Base-by-base conservation (phyloP, 2,797 vertebrate genomes). In the Falco biarmicus region DNA sequence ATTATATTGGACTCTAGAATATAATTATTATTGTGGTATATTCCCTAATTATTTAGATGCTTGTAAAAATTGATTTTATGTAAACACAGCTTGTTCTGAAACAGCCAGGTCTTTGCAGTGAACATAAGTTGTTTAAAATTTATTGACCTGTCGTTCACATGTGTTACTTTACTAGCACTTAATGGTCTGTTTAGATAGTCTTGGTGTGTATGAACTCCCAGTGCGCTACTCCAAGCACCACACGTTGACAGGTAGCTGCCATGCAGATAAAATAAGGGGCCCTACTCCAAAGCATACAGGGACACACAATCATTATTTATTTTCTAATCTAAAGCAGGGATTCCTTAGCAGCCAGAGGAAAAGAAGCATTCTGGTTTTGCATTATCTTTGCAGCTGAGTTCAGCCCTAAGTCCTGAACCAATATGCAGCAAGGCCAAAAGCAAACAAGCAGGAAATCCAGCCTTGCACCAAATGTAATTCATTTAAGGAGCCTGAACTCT, bases 21-120 rank as follows among this genome's bases (percentile, higher is more conserved):
- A 95, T 91, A 93, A 87, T 94, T 91, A 93, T 96, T 96, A 90
- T 91, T 96, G 94, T 10, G 32, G 79, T 73, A 60, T 95, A 94
- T 96, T 96, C 92, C 78, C 96, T 97, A 97, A 98, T 98, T 98
- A 98, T 98, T 98, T 97, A 97, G 97, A 94, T 70, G 66, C 97
- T 98, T 98, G 97, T 98, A 98, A 98, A 97, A 98, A 98, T 98
- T 98, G 98, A 98, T 98, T 98, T 98, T 97, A 98, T 98, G 97
- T 98, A 98, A 98, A 98, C 97, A 96, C 78, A 95, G 79, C 91
- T 91, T 80, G 65, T 93, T 96, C 91, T 75, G 88, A 96, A 97
- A 57, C 94, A 96, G 98, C 90, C 93, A 86, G 93, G 93, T 96
- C 97, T 96, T 98, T 95, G 89, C 96, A 94, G 97, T 69, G 92